Evolutionary conservation across 2,797 vertebrate genomes (phyloP).

Genomic region (Limnodromus scolopaceus): DNA sequence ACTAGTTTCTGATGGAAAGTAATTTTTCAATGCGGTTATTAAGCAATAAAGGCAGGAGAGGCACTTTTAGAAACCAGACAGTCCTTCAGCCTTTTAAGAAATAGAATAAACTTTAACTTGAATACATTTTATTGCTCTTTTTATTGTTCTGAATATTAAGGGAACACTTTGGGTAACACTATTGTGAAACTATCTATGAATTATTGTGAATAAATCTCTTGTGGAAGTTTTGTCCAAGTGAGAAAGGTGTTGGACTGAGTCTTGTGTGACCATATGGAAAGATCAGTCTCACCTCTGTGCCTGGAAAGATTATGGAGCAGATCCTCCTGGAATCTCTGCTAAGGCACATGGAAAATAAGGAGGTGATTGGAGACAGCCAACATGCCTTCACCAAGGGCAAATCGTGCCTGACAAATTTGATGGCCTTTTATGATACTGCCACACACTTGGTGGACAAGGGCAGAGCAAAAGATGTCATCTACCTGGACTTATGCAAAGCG

Average conservation of each 20-base stretch:
- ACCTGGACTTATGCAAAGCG: too few relatives aligned
- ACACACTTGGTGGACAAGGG: too few relatives aligned
- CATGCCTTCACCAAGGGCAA: too few relatives aligned
- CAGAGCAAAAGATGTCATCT: too few relatives aligned
- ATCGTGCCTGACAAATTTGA: too few relatives aligned
- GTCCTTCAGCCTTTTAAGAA: neutral
- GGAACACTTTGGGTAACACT: fast-evolving
- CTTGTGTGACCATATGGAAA: neutral
- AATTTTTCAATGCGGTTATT: neutral
- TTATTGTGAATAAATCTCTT: neutral
- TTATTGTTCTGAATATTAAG: neutral
- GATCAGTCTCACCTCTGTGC: too few relatives aligned
- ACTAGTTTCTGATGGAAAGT: neutral
- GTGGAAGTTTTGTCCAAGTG: neutral
- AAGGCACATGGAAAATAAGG: too few relatives aligned
- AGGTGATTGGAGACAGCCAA: too few relatives aligned
- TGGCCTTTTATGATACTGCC: too few relatives aligned
- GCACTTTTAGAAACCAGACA: neutral
- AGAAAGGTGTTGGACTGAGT: neutral
- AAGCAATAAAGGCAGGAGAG: neutral
- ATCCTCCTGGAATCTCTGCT: too few relatives aligned
- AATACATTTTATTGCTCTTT: neutral
- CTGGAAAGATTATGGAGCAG: too few relatives aligned
- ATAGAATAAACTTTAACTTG: neutral
- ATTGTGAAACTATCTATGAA: neutral